phyloP scores from a whole-genome alignment of 2,888 invertebrate genomes.

The Chymomyza amoena region DNA sequence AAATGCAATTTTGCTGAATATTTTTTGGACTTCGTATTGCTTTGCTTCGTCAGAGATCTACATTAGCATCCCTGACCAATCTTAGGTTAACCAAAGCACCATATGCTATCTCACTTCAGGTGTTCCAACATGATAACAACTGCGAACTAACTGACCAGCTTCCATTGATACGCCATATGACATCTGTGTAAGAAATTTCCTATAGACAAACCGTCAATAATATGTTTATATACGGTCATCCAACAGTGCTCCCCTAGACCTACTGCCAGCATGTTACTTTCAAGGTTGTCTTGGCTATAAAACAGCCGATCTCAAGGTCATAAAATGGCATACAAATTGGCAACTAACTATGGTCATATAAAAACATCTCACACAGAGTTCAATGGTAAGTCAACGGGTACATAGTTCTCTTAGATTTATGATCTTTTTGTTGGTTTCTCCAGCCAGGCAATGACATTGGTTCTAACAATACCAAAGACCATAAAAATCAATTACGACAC shows the following conservation, averaged over 20 bases:
- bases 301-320: slow-evolving; percentile 48
- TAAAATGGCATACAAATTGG: slow-evolving; percentile 60
- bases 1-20: too few relatives aligned
- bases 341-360: slow-evolving; percentile 34
- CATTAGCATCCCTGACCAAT: background rate
- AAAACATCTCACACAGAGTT: slow-evolving; percentile 10
- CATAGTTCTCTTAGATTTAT: slow-evolving; percentile 49
- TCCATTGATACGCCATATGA: slow-evolving; percentile 45
- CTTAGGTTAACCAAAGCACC: background rate
- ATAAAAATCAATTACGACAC: slow-evolving; percentile 74
- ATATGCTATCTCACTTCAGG: background rate
- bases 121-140: background rate
- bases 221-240: slow-evolving; percentile 61
- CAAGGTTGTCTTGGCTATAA: slow-evolving; percentile 40
- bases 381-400: slow-evolving; percentile 10
- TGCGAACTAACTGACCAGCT: slow-evolving; percentile 23
- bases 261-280: slow-evolving; percentile 30
- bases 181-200: slow-evolving; percentile 33
- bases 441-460: slow-evolving; percentile 27
- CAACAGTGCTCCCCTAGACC: background rate
- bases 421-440: slow-evolving; percentile 39
- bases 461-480: slow-evolving; percentile 58
- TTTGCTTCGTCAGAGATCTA: too few relatives aligned
- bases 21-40: too few relatives aligned
- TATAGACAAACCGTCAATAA: slow-evolving; percentile 56